A percentile compares a stretch with the other conserved stretches of the same genome.
phyloP scores from a whole-genome alignment of 2,888 invertebrate species.

The Tenthredo mesomela region DNA sequence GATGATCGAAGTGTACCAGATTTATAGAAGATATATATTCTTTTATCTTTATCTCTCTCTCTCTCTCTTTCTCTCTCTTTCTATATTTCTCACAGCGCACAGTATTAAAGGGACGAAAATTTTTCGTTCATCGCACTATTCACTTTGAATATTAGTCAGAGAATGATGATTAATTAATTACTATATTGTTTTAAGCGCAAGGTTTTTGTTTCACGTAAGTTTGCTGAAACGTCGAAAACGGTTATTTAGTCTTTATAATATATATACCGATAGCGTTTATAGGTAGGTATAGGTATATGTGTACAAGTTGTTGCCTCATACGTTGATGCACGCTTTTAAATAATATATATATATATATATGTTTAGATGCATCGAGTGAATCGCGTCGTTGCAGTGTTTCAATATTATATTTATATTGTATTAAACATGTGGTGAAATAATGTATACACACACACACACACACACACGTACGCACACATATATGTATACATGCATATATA shows the following conservation, averaged over 20 bases:
- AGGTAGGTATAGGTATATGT: not conserved
- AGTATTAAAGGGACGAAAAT: not conserved
- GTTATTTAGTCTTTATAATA: not conserved
- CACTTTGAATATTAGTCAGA: not conserved
- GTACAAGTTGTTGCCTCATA: not conserved
- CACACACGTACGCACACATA: too few relatives aligned
- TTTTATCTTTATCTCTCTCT: not conserved
- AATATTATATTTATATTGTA: not conserved
- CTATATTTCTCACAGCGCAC: not conserved
- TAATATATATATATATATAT: not conserved
- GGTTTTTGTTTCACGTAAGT: not conserved
- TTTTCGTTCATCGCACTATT: not conserved
- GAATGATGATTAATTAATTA: not conserved
- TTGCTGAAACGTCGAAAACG: constrained; percentile 13
- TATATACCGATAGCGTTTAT: not conserved
- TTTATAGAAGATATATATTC: not conserved
- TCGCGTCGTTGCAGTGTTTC: not conserved
- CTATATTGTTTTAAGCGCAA: not conserved
- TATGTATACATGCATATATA: not conserved
- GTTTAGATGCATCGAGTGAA: not conserved
- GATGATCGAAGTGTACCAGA: not conserved
- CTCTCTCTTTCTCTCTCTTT: not conserved
- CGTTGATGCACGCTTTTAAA: not conserved
- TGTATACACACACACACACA: not conserved
- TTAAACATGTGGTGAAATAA: not conserved